Evolutionary conservation across 2,888 invertebrate genomes (phyloP).

Genomic region (Ormyrus thymus): DNA sequence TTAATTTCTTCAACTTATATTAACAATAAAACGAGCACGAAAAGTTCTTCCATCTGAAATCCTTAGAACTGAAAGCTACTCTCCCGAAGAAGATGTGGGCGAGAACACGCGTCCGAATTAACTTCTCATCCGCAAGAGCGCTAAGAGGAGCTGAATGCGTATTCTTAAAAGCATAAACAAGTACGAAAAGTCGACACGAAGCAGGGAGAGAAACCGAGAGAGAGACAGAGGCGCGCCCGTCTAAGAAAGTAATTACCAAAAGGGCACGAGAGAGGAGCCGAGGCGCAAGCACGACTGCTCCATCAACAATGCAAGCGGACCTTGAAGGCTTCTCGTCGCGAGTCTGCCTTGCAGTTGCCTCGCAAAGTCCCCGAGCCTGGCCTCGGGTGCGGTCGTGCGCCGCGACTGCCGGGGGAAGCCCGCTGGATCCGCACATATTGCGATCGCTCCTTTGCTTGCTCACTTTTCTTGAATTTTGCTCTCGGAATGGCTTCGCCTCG

Average conservation of each 20-base stretch:
- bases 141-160: neutral
- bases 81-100: too few species aligned
- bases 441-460: neutral
- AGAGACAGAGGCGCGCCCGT: neutral
- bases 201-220: neutral
- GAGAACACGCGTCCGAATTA: too few species aligned
- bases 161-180: neutral
- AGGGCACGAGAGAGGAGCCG: constrained; percentile 5
- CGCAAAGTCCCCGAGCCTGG: too few species aligned
- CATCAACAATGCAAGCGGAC: constrained; percentile 26
- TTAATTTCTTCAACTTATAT: too few species aligned
- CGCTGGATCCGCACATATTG: neutral
- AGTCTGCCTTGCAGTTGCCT: too few species aligned
- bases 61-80: too few species aligned
- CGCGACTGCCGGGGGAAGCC: neutral
- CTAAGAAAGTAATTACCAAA: constrained; percentile 28
- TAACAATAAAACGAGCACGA: too few species aligned
- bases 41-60: too few species aligned
- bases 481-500: too few species aligned
- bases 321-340: constrained; percentile 15
- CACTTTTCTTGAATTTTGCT: neutral
- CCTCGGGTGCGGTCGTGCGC: too few species aligned
- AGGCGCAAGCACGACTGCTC: neutral
- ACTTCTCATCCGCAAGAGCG: too few species aligned
- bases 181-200: neutral